Evolutionary conservation across 2,113 vertebrate genomes (phyloP), one percentile per base, ranked within the genome.

Genomic region (Megalops atlanticus): DNA sequence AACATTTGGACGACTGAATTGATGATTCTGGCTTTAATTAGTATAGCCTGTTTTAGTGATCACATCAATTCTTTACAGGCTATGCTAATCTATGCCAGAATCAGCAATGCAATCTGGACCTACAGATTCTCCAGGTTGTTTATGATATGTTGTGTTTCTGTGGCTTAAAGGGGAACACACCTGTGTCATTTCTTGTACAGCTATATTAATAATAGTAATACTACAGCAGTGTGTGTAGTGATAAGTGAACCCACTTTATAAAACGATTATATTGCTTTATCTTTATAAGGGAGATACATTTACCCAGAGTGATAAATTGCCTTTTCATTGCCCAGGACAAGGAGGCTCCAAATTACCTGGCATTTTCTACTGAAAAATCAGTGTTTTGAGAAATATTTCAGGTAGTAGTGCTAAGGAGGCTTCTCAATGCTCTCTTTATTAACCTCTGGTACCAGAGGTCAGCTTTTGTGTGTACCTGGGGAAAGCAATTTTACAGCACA

Each of bases 21-120:
- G 94, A 95, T 94, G 93, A 92, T 93, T 95, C 92, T 93, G 94
- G 94, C 92, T 93, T 95, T 95, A 95, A 95, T 95, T 95, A 95
- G 94, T 95, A 94, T 93, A 95, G 94, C 94, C 94, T 95, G 94
- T 95, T 93, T 94, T 93, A 95, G 94, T 95, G 91, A 94, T 93
- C 78, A 92, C 91, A 92, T 84, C 86, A 89, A 92, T 94, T 95
- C 94, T 95, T 95, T 95, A 95, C 94, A 95, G 94, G 94, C 94
- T 94, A 93, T 94, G 93, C 94, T 95, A 95, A 95, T 95, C 93
- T 94, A 93, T 94, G 93, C 92, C 93, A 94, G 93, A 95, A 93
- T 93, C 91, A 94, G 93, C 92, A 93, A 91, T 93, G 90, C 93
- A 89, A 88, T 74, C 89, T 88, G 89, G 82, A 68, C 68, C 54